Percentiles rank a stretch among this genome's conserved stretches.
phyloP scores from a whole-genome alignment of 2,797 vertebrate species.

The Coracias cyanogaster region DNA sequence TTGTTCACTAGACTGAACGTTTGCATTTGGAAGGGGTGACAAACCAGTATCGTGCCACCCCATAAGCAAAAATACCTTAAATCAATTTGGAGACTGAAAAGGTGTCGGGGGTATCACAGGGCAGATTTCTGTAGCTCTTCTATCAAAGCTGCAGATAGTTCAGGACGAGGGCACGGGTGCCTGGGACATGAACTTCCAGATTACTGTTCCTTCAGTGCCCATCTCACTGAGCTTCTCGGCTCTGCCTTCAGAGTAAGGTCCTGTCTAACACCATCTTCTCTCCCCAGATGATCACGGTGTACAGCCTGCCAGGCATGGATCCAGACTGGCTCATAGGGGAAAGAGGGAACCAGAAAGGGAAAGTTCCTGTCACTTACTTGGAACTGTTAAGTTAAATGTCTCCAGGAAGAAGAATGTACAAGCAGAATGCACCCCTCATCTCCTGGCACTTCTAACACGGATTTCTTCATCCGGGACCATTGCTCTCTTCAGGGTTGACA shows the following conservation, averaged over 20 bases:
- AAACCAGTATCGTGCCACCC: background rate
- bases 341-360: conserved; percentile 93
- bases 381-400: conserved; percentile 91
- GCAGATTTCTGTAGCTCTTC: background rate
- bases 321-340: conserved; percentile 96
- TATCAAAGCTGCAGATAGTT: background rate
- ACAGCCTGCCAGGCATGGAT: conserved; percentile 96
- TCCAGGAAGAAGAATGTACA: conserved; percentile 4
- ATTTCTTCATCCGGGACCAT: conserved; percentile 52
- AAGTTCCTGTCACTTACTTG: conserved; percentile 96
- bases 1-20: background rate
- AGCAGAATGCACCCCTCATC: conserved; percentile 48
- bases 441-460: conserved; percentile 36
- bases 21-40: background rate
- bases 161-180: background rate
- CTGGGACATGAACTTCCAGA: background rate
- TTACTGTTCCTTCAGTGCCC: background rate
- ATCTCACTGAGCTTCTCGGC: background rate
- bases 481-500: conserved; percentile 44
- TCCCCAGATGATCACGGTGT: conserved; percentile 92
- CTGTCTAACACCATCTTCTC: background rate
- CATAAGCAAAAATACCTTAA: background rate
- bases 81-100: background rate
- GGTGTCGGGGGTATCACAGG: background rate
- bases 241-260: background rate